Base-by-base conservation (phyloP, 35 echinoderm and acorn worm genomes). In the Eucidaris tribuloides region DNA sequence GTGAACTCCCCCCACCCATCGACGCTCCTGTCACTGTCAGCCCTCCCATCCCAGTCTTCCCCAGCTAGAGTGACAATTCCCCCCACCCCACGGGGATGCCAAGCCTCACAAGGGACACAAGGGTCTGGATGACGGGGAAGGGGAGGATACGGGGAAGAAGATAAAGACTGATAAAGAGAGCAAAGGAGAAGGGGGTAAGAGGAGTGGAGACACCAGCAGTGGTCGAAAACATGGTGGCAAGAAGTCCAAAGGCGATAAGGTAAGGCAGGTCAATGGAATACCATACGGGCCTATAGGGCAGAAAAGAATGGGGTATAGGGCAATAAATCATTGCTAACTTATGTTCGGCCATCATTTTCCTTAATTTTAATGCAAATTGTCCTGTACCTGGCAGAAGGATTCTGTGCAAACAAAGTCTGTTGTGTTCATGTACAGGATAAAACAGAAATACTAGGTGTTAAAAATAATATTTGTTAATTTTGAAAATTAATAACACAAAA, bases 161-260 rank as follows among this genome's bases (percentile, higher is more conserved):
- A 44, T 24, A 2, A 82, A 60, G 22, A 60, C 28, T 1, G 80
- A 82, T 7, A 82, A 82, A 63, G 71, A 42, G n/a, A 57, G 62
- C 31, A 46, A 80, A 19, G 80, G 36, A 32, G 80, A 62, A 19
- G 52, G 6, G 3, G 80, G 58, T 40, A 87, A 80, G 36, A 87
- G 28, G 76, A 87, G 29, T 62, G 83, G 72, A 60, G 77, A 81
- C 1, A 32, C 62, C 39, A 62, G 77, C 30, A 80, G 81, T 49
- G 40, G 49, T 23, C 79, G 82, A 35, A 96, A 92, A 81, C 66
- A 87, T 72, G 89, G 89, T 2, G 89, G 93, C 22, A 96, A 96
- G 71, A 91, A 89, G 81, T 60, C 68, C 20, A 94, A 94, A 68
- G 54, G 57, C 13, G 93, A 96, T 34, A 96, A 96, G 85, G 93